Evolutionary conservation across 2,888 invertebrate species (phyloP).

Genomic region (Oasisia sp.): DNA sequence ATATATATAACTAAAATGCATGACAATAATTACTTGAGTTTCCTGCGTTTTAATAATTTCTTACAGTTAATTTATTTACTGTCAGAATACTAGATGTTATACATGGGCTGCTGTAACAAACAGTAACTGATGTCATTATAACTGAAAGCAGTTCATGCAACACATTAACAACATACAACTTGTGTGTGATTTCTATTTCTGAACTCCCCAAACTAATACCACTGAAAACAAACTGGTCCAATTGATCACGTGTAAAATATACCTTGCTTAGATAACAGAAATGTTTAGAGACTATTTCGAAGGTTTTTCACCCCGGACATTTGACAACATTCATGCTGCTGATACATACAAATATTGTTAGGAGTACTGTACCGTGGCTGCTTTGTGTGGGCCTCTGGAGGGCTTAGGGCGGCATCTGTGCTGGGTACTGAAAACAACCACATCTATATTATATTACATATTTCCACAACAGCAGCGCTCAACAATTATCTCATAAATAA

Average conservation of each 20-base stretch:
- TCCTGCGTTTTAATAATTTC: not conserved
- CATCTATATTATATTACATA: not conserved
- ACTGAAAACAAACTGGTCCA: too few species aligned
- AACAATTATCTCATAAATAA: not conserved
- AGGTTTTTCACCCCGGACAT: not conserved
- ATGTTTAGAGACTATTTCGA: not conserved
- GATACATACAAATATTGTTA: not conserved
- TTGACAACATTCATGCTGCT: not conserved
- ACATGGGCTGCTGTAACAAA: not conserved
- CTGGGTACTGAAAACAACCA: not conserved
- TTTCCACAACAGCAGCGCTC: not conserved
- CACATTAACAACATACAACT: too few species aligned
- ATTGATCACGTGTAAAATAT: not conserved
- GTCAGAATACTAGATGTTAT: not conserved
- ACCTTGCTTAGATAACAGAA: not conserved
- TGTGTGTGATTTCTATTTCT: too few species aligned
- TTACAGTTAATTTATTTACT: not conserved
- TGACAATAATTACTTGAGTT: too few species aligned
- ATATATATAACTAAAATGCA: too few species aligned
- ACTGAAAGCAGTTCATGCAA: not conserved
- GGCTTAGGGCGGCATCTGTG: not conserved
- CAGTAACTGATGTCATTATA: not conserved
- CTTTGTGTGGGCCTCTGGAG: not conserved
- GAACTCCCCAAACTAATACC: too few species aligned
- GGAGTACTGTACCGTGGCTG: not conserved